Percentiles rank a stretch among this genome's conserved stretches.
These are phyloP conservation scores for Pogonognathellus flavescens DNA, from an alignment of 1,140 invertebrate species.

Conservation along the genomic window DNA sequence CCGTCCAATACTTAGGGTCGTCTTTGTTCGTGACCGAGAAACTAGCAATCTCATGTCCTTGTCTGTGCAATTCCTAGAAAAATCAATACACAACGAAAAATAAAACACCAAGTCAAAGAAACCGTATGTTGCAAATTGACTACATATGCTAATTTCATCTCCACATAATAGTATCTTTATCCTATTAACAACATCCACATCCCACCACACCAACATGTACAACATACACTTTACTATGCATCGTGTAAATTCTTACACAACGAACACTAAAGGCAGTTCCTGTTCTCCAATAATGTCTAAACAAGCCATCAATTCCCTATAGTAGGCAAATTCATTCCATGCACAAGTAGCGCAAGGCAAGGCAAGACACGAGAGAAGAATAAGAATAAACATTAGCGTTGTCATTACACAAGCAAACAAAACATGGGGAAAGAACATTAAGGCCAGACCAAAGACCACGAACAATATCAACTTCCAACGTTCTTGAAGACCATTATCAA, in stretches of 20 bases:
- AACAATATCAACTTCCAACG: neutral
- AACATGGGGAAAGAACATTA: constrained; percentile 37
- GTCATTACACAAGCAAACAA: constrained; percentile 32
- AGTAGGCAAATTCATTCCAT: constrained; percentile 7
- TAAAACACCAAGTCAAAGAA: constrained; percentile 50
- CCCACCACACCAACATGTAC: neutral
- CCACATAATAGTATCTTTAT: neutral
- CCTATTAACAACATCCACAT: neutral
- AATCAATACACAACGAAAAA: constrained; percentile 4
- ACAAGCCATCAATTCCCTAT: constrained; percentile 27
- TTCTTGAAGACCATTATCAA: neutral
- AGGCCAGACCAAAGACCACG: constrained; percentile 30
- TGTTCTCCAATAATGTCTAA: neutral
- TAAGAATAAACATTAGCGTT: constrained; percentile 47
- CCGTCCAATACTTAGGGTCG: constrained; percentile 89
- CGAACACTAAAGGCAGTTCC: too few relatives aligned
- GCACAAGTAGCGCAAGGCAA: neutral
- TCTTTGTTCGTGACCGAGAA: constrained; percentile 95
- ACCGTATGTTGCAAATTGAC: neutral
- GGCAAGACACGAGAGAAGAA: constrained; percentile 17
- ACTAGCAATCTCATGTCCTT: constrained; percentile 93
- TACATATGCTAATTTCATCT: neutral
- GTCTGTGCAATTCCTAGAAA: constrained; percentile 84
- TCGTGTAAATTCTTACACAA: too few relatives aligned
- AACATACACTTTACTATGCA: too few relatives aligned